Conservation (phyloP, 2,113 vertebrate genomes). For the Pygoscelis adeliae region DNA sequence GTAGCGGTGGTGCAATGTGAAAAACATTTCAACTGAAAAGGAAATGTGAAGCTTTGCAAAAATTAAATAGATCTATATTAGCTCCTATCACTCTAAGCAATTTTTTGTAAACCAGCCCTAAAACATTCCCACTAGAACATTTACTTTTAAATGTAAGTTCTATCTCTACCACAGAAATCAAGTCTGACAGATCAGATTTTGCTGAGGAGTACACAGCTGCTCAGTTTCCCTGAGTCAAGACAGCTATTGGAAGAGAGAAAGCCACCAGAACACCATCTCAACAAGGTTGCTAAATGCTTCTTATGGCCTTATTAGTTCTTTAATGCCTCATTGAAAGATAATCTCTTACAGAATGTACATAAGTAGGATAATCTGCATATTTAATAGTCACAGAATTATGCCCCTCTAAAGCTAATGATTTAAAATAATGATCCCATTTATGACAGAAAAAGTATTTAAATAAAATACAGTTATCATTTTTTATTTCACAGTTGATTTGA, state of each 20-base stretch:
- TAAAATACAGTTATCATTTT: not conserved
- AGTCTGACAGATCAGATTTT: not conserved
- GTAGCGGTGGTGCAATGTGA: not conserved
- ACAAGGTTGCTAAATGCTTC: not conserved
- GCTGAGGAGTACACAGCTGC: not conserved
- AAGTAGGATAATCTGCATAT: not conserved
- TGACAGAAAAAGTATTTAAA: not conserved
- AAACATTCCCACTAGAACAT: not conserved
- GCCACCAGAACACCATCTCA: not conserved
- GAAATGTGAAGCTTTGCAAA: not conserved
- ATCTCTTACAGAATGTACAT: not conserved
- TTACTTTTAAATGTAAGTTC: not conserved
- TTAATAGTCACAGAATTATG: not conserved
- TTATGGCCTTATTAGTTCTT: not conserved
- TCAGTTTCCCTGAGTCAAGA: not conserved
- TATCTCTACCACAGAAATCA: not conserved
- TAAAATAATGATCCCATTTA: not conserved
- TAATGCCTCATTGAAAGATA: not conserved
- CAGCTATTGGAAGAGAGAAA: not conserved
- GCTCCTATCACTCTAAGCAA: not conserved
- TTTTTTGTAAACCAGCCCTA: not conserved
- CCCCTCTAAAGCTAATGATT: not conserved
- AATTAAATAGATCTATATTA: not conserved
- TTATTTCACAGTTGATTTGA: not conserved
- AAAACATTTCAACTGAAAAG: not conserved